Evolutionary conservation across 37 sponge, comb jelly and placozoan genomes (phyloP).

Genomic region (Petrosia ficiformis): DNA sequence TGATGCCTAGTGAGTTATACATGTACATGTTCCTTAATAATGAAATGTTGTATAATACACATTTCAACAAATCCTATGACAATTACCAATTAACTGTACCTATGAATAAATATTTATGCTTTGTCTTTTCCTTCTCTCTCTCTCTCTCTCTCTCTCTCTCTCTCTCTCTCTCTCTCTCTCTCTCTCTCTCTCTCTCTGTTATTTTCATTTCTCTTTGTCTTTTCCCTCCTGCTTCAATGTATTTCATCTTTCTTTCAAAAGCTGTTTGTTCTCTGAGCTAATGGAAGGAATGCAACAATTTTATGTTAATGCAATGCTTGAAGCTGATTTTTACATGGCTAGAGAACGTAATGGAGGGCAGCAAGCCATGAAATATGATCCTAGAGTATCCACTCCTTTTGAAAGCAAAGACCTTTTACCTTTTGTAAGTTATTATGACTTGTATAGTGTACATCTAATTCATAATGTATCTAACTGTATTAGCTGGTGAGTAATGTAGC

Average conservation of each 20-base stretch:
- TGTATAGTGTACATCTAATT: too few species aligned
- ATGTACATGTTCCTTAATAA: background rate
- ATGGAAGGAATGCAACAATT: conserved; percentile 70
- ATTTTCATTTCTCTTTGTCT: background rate
- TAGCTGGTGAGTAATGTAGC: too few species aligned
- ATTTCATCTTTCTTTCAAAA: too few species aligned
- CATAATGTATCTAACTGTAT: too few species aligned
- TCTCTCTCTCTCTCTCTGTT: conserved; percentile 6
- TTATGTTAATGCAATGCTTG: conserved; percentile 38
- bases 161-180: background rate
- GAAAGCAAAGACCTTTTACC: conserved; percentile 5
- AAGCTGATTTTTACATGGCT: conserved; percentile 16
- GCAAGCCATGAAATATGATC: too few species aligned
- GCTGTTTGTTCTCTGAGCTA: conserved; percentile 63
- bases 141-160: background rate
- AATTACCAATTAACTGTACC: too few species aligned
- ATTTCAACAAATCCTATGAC: too few species aligned
- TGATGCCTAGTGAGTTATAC: conserved; percentile 81
- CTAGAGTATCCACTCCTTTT: conserved; percentile 49
- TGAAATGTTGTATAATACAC: too few species aligned
- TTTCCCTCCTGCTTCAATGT: too few species aligned
- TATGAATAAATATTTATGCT: too few species aligned
- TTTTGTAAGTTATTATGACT: conserved; percentile 38
- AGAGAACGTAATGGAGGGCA: conserved; percentile 5
- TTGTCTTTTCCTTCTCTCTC: too few species aligned